Evolutionary conservation across 2,888 invertebrate species (phyloP), one percentile per base, ranked within the genome.

Genomic region (Tetragonula carbonaria): DNA sequence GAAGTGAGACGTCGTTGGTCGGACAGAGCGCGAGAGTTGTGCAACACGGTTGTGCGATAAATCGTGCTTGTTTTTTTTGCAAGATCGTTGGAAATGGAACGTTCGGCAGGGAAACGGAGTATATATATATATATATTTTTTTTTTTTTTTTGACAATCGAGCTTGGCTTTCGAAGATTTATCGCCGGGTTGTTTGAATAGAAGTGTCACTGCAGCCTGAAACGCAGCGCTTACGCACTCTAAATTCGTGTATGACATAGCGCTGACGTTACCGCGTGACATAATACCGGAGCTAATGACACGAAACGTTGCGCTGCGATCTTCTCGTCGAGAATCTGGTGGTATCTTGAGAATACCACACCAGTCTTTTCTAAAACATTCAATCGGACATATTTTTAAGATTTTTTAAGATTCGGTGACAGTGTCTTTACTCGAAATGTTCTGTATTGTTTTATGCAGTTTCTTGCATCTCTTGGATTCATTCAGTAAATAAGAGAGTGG

Each of bases 211-310:
- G 57, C 45, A 51, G 67, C 1, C 14, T 18, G 65, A 53, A 18
- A 23, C 53, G 38, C 38, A 38, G 38, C 8, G 63, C 70, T 66
- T 71, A 57, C 57, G 45, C 50, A 38, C 33, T 82, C 80, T 83
- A 88, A 87, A 85, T 75, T 87, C 63, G 87, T 62, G 65, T 67
- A 71, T 87, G 84, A 85, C 87, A 86, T 84, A 85, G 80, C 67
- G 23, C 59, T 62, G 74, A 74, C 74, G 80, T 77, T 84, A 74
- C 62, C 33, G 50, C 62, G 62, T 87, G 84, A 85, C 87, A 82
- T 80, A 85, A 87, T 78, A 53, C 65, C 66, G 70, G 76, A 76
- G 77, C 71, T 80, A 84, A 73, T 76, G 67, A 63, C 72, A 72
- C 16, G 65, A 57, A 59, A 70, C 21, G 55, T 74, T 82, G 53